Base-by-base conservation (phyloP, 2,797 vertebrate species). In the Novumbra hubbsi region DNA sequence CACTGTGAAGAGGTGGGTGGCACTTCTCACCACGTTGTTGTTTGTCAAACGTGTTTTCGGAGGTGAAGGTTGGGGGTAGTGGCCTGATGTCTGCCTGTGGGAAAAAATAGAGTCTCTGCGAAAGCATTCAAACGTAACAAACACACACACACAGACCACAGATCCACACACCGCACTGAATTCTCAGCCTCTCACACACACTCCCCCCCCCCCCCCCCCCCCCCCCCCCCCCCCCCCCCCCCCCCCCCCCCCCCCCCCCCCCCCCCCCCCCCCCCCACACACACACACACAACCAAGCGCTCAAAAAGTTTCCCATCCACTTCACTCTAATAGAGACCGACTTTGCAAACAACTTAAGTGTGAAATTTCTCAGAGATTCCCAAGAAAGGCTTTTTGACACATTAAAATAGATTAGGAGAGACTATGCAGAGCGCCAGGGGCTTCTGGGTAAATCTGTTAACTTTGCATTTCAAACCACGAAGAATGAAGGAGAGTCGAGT, bases 371-470 rank as follows among this genome's bases (percentile, higher is more conserved):
- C 88, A 90, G 88, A 90, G 89, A 82, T 80, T 92, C 85, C 90
- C 83, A 89, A 90, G 89, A 92, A 93, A 90, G 91, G 85, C 86
- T 81, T 92, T 92, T 90, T 92, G 91, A 92, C 91, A 92, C 90
- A 90, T 93, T 91, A 91, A 89, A 93, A 90, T 88, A 93, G 92
- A 93, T 93, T 92, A 92, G 88, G 91, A 93, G 87, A 87, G 86
- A 92, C 90, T 91, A 86, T 88, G 88, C 86, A 85, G 81, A 87
- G 90, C 92, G 91, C 80, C 81, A 80, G 90, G 90, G 88, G 81
- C 79, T 75, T 77, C 86, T n/a, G n/a, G 52, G 81, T 80, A 90
- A 93, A 93, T 92, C 89, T 92, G 90, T 91, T 92, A 90, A 92
- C 89, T 93, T 92, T 92, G 92, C 92, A 93, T 91, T 93, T 90